Percentiles rank a stretch among this genome's conserved stretches.
These are phyloP conservation scores for Lates japonicus DNA, from an alignment of 2,797 vertebrate species.

Conservation along the genomic window DNA sequence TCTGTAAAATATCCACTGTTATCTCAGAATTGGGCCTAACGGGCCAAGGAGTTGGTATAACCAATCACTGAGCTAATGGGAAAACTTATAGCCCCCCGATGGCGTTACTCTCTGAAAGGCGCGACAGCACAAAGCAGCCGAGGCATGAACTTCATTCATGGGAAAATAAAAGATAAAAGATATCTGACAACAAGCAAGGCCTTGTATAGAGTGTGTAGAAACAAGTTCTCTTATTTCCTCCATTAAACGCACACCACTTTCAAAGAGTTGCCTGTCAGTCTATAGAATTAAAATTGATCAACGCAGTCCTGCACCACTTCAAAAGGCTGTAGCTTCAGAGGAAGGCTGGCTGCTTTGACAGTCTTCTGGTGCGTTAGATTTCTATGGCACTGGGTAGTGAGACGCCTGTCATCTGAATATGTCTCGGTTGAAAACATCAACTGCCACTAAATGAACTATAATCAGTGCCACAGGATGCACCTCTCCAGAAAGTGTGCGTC, in stretches of 20 bases:
- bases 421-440: constrained; percentile 89
- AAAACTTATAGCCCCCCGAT: constrained; percentile 91
- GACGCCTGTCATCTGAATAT: constrained; percentile 91
- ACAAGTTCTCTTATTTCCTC: constrained; percentile 94
- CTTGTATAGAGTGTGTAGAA: constrained; percentile 94
- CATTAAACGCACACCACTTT: constrained; percentile 90
- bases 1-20: constrained; percentile 73
- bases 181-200: constrained; percentile 92
- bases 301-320: constrained; percentile 93
- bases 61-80: constrained; percentile 89
- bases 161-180: constrained; percentile 96
- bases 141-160: constrained; percentile 97
- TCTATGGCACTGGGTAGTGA: constrained; percentile 93
- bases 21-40: constrained; percentile 82
- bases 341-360: constrained; percentile 92
- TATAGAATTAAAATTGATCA: constrained; percentile 94
- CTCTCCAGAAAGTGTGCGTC: constrained; percentile 61
- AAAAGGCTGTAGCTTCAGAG: constrained; percentile 93
- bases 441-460: constrained; percentile 90
- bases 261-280: constrained; percentile 89
- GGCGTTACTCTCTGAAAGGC: constrained; percentile 90
- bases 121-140: constrained; percentile 89
- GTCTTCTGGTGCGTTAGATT: constrained; percentile 95
- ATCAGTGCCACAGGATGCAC: constrained; percentile 88
- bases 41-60: constrained; percentile 84